phyloP scores from a whole-genome alignment of 1,140 invertebrate genomes.

The Drosophila subobscura region DNA sequence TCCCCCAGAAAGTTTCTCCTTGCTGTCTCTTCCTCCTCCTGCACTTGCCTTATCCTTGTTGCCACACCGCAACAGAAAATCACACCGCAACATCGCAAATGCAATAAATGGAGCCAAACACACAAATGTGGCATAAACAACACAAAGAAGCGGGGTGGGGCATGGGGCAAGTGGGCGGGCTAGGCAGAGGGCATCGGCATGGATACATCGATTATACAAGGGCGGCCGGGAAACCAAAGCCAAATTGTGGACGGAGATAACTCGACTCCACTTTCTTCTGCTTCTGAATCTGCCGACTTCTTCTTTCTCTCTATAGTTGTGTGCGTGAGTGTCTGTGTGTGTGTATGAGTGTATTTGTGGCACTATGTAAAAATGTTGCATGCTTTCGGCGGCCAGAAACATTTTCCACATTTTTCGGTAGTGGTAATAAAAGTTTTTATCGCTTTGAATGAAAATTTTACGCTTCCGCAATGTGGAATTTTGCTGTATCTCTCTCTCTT shows the following conservation, averaged over 20 bases:
- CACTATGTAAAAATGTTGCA: constrained; percentile 54
- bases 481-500: constrained; percentile 15
- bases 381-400: constrained; percentile 43
- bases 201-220: constrained; percentile 81
- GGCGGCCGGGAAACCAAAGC: constrained; percentile 38
- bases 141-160: constrained; percentile 37
- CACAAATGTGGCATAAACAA: constrained; percentile 63
- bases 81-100: constrained; percentile 63
- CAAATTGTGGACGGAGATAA: constrained; percentile 48
- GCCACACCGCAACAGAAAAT: constrained; percentile 41
- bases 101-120: constrained; percentile 52
- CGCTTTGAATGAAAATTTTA: constrained; percentile 63
- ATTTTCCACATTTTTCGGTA: constrained; percentile 57
- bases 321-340: constrained; percentile 6
- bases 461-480: constrained; percentile 50
- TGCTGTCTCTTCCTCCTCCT: not conserved
- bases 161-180: constrained; percentile 26
- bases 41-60: too few species aligned
- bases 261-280: constrained; percentile 25
- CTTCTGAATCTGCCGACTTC: not conserved
- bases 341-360: constrained; percentile 16
- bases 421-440: constrained; percentile 76
- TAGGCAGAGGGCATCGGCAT: constrained; percentile 66
- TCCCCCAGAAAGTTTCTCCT: constrained; percentile 1
- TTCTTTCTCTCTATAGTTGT: constrained; percentile 3